Percentiles rank a stretch among this genome's conserved stretches.
Conservation (phyloP, 1,140 invertebrate species). For the Tetragonula clypearis region DNA sequence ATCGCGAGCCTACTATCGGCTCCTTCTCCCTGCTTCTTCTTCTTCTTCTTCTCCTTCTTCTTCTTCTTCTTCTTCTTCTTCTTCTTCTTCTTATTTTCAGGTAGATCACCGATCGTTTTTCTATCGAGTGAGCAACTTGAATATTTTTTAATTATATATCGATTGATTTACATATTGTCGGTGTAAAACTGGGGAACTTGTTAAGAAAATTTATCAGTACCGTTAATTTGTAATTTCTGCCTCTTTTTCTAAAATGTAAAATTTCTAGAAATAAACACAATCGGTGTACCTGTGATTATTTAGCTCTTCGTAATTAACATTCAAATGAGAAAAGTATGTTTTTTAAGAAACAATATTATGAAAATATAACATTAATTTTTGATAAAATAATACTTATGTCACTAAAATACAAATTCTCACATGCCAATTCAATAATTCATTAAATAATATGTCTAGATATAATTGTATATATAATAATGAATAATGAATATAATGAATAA, state of each 20-base stretch:
- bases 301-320: no score
- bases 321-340: no score
- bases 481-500: no score
- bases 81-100: neutral
- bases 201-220: neutral
- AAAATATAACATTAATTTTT: conserved; percentile 34
- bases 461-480: no score
- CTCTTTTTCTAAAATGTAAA: neutral
- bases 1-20: conserved; percentile 24
- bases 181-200: neutral
- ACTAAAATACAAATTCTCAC: neutral
- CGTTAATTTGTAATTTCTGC: neutral
- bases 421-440: neutral
- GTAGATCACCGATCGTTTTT: no score
- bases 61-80: neutral
- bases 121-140: no score
- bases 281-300: no score
- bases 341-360: no score
- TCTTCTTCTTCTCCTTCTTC: neutral
- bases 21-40: neutral
- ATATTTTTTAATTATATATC: neutral
- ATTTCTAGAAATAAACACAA: neutral
- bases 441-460: conserved; percentile 10
- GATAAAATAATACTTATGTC: neutral
- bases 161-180: neutral